Evolutionary conservation across 2,113 vertebrate genomes (phyloP), one percentile per base, ranked within the genome.

Genomic region (Holacanthus passer): DNA sequence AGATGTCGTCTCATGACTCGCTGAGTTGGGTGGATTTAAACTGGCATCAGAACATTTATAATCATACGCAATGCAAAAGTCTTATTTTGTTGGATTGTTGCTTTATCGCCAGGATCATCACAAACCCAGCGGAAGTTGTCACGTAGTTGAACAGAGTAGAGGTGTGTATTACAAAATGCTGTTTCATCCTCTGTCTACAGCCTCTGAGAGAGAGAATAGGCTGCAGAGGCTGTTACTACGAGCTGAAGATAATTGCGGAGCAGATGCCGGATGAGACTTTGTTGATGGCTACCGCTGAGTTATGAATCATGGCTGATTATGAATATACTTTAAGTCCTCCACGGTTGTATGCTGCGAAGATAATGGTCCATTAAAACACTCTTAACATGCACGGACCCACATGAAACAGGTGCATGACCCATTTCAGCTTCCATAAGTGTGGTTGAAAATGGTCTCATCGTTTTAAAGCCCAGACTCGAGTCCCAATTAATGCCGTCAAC

Each of bases 331-430:
- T 66, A 81, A 76, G 79, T 82, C 52, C 90, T 89, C 63, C 80
- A 79, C 53, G 11, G 68, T 68, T 65, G 73, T 66, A 41, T 76
- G 69, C 20, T 2, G 39, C 11, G 82, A n/a, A 68, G 66, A 87
- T 85, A 88, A 90, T 88, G 82, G 80, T 53, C 79, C 84, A 79
- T 71, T 84, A 83, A 83, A 88, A 82, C 69, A 52, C 82, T 81
- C 82, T 72, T 63, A 66, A 74, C 81, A 72, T 59, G 76, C 82
- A 45, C 12, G 32, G 70, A 59, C 58, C 67, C 13, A 47, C 62
- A 58, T 59, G 68, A 70, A 87, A 73, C 88, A 87, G 81, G 76
- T 85, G 87, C 78, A 45, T 47, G 58, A 50, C 41, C 63, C 77
- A 70, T 87, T 81, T 79, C 27, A 37, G 82, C 72, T 81, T n/a